phyloP scores from a whole-genome alignment of 1,140 invertebrate genomes.

The Papilio xuthus region DNA sequence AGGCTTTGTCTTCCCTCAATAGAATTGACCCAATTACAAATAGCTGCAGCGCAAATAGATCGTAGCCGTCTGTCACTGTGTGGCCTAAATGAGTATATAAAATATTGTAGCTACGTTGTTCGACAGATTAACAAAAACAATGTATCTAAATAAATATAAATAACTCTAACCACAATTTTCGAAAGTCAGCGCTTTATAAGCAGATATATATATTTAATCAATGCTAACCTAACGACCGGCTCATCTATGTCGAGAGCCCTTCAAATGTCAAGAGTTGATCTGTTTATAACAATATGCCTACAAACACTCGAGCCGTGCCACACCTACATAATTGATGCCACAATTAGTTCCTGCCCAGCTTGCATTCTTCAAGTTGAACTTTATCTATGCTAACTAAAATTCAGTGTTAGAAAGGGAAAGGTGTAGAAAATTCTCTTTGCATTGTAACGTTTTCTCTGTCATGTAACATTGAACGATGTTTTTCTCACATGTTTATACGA shows the following conservation, averaged over 20 bases:
- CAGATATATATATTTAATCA: slow-evolving; percentile 13
- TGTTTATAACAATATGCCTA: slow-evolving; percentile 34
- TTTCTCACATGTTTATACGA: not conserved
- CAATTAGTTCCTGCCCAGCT: slow-evolving; percentile 7
- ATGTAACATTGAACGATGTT: not conserved
- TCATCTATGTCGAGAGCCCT: slow-evolving; percentile 29
- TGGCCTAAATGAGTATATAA: not conserved
- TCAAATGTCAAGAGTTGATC: slow-evolving; percentile 36
- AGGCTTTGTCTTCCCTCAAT: not conserved
- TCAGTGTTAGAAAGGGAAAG: not conserved
- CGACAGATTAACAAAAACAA: not conserved
- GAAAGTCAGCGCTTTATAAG: slow-evolving; percentile 2
- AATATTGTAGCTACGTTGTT: not conserved
- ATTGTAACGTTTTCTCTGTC: not conserved
- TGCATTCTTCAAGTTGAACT: not conserved
- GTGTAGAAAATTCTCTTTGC: not conserved
- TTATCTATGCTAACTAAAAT: slow-evolving; percentile 11
- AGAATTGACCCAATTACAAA: not conserved
- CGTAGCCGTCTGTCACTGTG: not conserved
- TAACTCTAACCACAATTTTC: not conserved
- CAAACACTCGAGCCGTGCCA: not conserved
- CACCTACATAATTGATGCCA: slow-evolving; percentile 9
- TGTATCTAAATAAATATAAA: not conserved
- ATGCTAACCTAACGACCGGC: slow-evolving; percentile 29
- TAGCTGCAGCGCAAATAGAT: not conserved